These are phyloP conservation scores for Rhinopomastus cyanomelas DNA, from an alignment of 2,113 vertebrate genomes.

Conservation along the genomic window DNA sequence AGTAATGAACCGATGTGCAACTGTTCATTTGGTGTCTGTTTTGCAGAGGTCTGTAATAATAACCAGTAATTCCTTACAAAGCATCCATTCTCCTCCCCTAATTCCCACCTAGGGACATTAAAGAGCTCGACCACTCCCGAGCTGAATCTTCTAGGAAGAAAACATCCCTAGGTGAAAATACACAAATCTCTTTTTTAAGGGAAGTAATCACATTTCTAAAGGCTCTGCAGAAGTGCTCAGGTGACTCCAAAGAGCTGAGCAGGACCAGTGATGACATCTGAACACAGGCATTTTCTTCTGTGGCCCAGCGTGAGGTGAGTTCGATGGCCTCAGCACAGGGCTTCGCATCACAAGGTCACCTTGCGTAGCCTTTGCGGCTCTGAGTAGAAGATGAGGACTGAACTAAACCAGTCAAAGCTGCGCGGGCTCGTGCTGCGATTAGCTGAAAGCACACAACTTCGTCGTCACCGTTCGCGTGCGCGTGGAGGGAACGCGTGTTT, in stretches of 20 bases:
- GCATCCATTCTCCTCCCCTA: slow-evolving; percentile 52
- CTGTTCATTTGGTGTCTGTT: slow-evolving; percentile 72
- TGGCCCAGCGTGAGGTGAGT: background rate
- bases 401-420: background rate
- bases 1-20: slow-evolving; percentile 64
- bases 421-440: background rate
- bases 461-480: background rate
- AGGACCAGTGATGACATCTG: background rate
- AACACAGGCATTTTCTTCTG: background rate
- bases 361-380: background rate
- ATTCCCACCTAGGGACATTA: slow-evolving; percentile 55
- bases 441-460: background rate
- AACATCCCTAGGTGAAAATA: slow-evolving; percentile 14
- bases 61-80: slow-evolving; percentile 71
- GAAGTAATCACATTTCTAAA: background rate
- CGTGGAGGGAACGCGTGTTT: background rate
- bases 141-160: slow-evolving; percentile 18
- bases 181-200: background rate
- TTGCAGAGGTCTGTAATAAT: slow-evolving; percentile 71
- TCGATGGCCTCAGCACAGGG: background rate
- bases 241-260: background rate
- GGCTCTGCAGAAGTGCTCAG: background rate
- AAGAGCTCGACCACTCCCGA: slow-evolving; percentile 45
- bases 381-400: background rate
- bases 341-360: background rate